These are phyloP conservation scores for Drosophila serrata DNA, from an alignment of 1,140 invertebrate species.

Conservation along the genomic window DNA sequence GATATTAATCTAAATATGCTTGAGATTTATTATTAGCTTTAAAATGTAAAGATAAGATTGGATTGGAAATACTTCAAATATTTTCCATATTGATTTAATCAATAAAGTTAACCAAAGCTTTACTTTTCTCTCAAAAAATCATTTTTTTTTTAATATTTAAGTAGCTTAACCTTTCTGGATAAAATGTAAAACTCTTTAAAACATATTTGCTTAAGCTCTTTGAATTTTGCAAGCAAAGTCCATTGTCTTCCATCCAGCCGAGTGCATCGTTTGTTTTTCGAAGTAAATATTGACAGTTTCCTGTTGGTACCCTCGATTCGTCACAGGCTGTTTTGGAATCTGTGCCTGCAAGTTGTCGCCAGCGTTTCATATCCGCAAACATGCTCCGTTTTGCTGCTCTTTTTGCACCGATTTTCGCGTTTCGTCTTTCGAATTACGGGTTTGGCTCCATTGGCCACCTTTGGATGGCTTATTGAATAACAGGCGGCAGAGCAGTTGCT, in stretches of 20 bases:
- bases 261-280: constrained; percentile 3
- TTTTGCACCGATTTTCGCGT: constrained; percentile 20
- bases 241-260: background rate
- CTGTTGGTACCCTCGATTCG: constrained; percentile 17
- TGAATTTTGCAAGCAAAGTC: background rate
- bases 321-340: constrained; percentile 6
- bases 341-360: constrained; percentile 19
- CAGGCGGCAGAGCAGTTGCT: constrained; percentile 30
- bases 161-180: no score
- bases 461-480: constrained; percentile 59
- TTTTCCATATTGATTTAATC: background rate
- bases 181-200: background rate
- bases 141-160: background rate
- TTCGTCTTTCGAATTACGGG: constrained; percentile 25
- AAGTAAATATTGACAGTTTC: constrained; percentile 33
- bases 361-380: constrained; percentile 70
- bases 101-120: background rate
- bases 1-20: background rate
- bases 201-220: background rate
- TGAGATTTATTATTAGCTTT: background rate
- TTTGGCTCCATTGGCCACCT: constrained; percentile 32
- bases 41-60: background rate
- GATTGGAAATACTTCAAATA: background rate
- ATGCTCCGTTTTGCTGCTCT: constrained; percentile 56
- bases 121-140: background rate